Percentiles rank a stretch among this genome's conserved stretches.
These are phyloP conservation scores for Aphelenchoides bicaudatus DNA, from an alignment of 2,888 invertebrate genomes.

Conservation along the genomic window DNA sequence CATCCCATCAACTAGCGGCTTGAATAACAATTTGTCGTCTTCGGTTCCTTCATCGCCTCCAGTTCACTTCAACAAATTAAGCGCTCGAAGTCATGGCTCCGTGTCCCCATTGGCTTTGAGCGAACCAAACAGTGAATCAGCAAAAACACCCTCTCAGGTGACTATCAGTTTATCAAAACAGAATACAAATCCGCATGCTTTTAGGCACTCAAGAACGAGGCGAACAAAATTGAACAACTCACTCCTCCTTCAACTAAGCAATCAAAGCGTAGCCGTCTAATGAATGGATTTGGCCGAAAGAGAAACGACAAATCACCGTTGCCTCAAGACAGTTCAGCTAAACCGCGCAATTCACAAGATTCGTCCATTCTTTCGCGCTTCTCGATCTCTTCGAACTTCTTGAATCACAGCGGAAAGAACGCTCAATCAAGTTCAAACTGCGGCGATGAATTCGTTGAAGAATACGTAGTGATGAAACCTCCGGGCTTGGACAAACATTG, in stretches of 20 bases:
- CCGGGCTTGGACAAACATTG: constrained; percentile 46
- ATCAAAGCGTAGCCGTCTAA: neutral
- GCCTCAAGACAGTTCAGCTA: constrained; percentile 18
- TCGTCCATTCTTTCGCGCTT: constrained; percentile 11
- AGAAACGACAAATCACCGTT: constrained; percentile 24
- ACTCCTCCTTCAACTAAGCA: neutral
- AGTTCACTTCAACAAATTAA: neutral
- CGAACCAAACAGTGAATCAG: neutral
- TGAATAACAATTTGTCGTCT: neutral
- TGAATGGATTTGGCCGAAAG: constrained; percentile 19
- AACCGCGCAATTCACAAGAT: constrained; percentile 33
- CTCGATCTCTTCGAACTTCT: neutral
- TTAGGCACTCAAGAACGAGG: no score
- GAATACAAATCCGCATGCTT: no score
- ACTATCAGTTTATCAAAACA: constrained; percentile 1
- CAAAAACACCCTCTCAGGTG: neutral
- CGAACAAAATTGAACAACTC: no score
- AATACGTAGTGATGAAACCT: constrained; percentile 38
- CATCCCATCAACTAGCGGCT: no score
- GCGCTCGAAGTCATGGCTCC: neutral
- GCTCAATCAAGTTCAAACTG: neutral
- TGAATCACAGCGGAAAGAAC: neutral
- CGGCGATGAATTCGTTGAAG: constrained; percentile 32
- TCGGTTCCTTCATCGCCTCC: constrained; percentile 8
- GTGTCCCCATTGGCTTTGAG: neutral